Evolutionary conservation across 2,113 vertebrate genomes (phyloP).

Genomic region (Ciconia stormi): DNA sequence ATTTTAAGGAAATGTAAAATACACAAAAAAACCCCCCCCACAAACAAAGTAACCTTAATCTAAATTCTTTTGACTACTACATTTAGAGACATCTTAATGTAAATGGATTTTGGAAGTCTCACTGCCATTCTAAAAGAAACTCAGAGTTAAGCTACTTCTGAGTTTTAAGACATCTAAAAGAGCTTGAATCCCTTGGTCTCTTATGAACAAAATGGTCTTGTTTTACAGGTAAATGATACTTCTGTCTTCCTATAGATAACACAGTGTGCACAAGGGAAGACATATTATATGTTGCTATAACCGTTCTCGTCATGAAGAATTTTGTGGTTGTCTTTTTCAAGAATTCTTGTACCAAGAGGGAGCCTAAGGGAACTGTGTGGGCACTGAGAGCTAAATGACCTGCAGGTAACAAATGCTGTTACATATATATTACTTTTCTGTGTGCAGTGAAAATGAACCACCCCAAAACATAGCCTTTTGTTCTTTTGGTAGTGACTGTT

Average conservation of each 20-base stretch:
- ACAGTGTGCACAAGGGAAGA: background rate
- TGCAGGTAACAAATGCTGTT: slow-evolving; percentile 2
- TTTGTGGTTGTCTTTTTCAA: background rate
- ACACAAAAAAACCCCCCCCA: background rate
- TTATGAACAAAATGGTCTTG: background rate
- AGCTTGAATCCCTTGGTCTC: background rate
- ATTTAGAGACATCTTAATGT: background rate
- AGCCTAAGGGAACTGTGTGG: background rate
- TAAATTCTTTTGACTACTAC: background rate
- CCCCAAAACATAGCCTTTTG: background rate
- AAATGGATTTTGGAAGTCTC: background rate
- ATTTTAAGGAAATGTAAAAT: background rate
- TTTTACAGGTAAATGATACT: background rate
- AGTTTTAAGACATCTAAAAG: background rate
- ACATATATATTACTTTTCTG: background rate
- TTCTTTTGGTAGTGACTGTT: background rate
- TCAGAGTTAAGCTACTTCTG: background rate
- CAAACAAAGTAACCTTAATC: background rate
- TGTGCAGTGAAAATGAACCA: background rate
- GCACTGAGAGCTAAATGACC: slow-evolving; percentile 3
- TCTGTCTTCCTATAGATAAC: background rate
- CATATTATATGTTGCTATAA: background rate
- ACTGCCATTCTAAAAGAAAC: background rate
- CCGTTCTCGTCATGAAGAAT: background rate
- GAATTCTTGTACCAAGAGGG: background rate